Base-by-base conservation (phyloP, 1,140 invertebrate genomes). In the Trissolcus basalis region DNA sequence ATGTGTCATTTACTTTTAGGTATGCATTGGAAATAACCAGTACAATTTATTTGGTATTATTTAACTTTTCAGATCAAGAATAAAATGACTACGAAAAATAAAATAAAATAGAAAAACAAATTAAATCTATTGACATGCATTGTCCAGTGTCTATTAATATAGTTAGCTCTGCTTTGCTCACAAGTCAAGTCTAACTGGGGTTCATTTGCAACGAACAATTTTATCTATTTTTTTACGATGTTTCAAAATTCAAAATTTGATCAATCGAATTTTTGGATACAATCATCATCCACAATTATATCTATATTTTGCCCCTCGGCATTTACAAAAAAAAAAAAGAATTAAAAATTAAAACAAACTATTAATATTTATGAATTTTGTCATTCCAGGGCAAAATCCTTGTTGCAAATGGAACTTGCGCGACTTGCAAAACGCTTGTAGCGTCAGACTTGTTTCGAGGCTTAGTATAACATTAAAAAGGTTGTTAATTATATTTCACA, bases 341-440 rank as follows among this genome's bases (percentile, higher is more conserved):
- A 27, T 16, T 13, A 49, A n/a, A n/a, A 49, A 60, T 41, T 36
- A 60, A 16, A 41, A 33, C 32, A 32, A 9, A 47, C 16, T 50
- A 12, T 27, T 27, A 27, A 27, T 27, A 44, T 49, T 76, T 63
- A 65, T 51, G 54, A 72, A 78, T 85, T 83, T 86, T 85, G 60
- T 83, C 73, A 82, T 87, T 87, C 59, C 86, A 89, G 85, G 86
- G 70, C 13, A 49, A 75, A 84, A 80, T 75, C 75, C 79, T 81
- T 85, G 87, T 89, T 89, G 88, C 87, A 89, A 89, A 89, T 89
- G 87, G 86, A 64, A 89, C 87, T 87, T 83, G 81, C 80, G 77
- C 19, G 83, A 83, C 81, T 86, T 81, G 43, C 65, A 11, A 70
- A 60, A 56, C 47, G 68, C 55, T 81, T 63, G 33, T 47, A 10